Conservation (phyloP, 2,797 vertebrate species). For the Rhynchotus rufescens region DNA sequence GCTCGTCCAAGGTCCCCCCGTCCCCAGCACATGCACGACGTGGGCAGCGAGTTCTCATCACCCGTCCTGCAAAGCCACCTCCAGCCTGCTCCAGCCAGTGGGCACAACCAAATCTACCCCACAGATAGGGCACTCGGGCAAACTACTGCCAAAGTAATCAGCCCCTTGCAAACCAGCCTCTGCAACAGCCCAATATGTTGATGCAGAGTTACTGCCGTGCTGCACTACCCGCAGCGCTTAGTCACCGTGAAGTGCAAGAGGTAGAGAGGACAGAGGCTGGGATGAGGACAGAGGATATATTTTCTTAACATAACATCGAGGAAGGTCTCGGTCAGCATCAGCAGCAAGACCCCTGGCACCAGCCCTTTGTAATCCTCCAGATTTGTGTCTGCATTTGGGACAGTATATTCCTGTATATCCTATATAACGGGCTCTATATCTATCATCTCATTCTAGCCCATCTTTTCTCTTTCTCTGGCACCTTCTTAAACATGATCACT, state of each 20-base stretch:
- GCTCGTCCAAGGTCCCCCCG: accelerated
- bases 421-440: accelerated
- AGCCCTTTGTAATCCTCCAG: not conserved
- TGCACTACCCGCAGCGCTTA: not conserved
- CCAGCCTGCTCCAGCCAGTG: not conserved
- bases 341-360: not conserved
- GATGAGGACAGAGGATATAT: not conserved
- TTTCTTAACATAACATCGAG: not conserved
- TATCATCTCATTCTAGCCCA: not conserved
- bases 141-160: not conserved
- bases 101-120: not conserved
- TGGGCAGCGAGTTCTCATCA: not conserved
- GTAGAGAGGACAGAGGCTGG: not conserved
- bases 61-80: not conserved
- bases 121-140: not conserved
- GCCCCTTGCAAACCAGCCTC: not conserved
- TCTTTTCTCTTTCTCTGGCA: not conserved
- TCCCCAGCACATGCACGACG: accelerated
- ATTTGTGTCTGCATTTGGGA: not conserved
- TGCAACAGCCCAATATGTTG: not conserved
- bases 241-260: accelerated
- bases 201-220: not conserved
- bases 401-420: not conserved
- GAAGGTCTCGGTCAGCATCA: not conserved
- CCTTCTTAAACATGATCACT: not conserved